Conservation (phyloP, 1,140 invertebrate species). For the Drosophila kurseongensis region DNA sequence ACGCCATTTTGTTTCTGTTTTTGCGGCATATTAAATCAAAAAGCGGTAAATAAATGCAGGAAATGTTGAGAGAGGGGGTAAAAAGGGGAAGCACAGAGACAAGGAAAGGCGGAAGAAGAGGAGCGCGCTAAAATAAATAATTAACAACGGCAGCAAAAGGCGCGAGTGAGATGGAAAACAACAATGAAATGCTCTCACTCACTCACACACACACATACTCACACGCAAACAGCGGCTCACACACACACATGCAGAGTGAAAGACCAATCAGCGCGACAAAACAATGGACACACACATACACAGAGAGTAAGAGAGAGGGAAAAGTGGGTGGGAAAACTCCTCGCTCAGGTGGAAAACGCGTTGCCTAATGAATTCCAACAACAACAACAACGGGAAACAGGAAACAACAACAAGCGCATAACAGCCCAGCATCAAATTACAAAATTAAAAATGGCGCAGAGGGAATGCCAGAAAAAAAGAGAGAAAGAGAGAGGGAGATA, state of each 20-base stretch:
- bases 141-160: slow-evolving; percentile 55
- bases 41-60: slow-evolving; percentile 42
- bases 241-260: slow-evolving; percentile 53
- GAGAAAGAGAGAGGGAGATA: not conserved
- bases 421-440: slow-evolving; percentile 77
- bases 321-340: slow-evolving; percentile 25
- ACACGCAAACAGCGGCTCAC: slow-evolving; percentile 13
- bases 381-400: slow-evolving; percentile 28
- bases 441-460: slow-evolving; percentile 81
- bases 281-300: slow-evolving; percentile 70
- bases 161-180: slow-evolving; percentile 48
- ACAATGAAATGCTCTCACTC: slow-evolving; percentile 45
- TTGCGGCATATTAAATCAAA: slow-evolving; percentile 69
- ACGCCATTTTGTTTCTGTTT: slow-evolving; percentile 51
- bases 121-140: slow-evolving; percentile 74
- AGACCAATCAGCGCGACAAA: slow-evolving; percentile 82
- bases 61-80: not conserved
- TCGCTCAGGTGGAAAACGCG: slow-evolving; percentile 67
- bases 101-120: slow-evolving; percentile 17
- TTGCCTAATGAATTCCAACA: slow-evolving; percentile 70
- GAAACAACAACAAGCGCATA: slow-evolving; percentile 35
- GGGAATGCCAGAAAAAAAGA: slow-evolving; percentile 19
- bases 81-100: not conserved
- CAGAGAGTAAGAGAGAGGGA: slow-evolving; percentile 2
- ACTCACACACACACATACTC: slow-evolving; percentile 8